phyloP scores from a whole-genome alignment of 2,113 vertebrate species.

The Nanorana parkeri region DNA sequence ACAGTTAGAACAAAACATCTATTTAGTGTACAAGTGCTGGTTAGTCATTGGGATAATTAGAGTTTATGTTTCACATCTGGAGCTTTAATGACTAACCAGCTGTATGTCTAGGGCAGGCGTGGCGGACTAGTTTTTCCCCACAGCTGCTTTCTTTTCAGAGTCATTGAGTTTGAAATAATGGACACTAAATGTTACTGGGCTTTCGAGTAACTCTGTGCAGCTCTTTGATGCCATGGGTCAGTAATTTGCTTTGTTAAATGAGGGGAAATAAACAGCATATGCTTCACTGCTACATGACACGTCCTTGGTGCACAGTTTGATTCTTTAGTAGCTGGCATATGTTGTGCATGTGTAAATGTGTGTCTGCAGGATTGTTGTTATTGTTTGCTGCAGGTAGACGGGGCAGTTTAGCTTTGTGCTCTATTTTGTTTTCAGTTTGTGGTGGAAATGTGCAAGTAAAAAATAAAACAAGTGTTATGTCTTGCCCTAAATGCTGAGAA shows the following conservation, averaged over 20 bases:
- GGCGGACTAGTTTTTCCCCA: constrained; percentile 19
- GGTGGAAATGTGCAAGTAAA: neutral
- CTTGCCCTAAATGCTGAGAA: neutral
- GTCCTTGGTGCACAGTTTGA: constrained; percentile 16
- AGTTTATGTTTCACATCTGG: constrained; percentile 55
- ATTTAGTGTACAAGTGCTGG: constrained; percentile 39
- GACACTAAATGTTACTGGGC: constrained; percentile 47
- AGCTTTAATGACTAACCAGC: constrained; percentile 51
- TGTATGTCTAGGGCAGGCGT: constrained; percentile 44
- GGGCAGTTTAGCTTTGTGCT: neutral
- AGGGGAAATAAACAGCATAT: constrained; percentile 31
- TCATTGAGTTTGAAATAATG: constrained; percentile 47
- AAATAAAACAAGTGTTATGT: constrained; percentile 8
- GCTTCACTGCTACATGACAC: constrained; percentile 1
- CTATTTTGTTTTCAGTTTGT: neutral
- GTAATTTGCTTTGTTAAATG: constrained; percentile 47
- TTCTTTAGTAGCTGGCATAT: constrained; percentile 17
- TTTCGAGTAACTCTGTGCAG: constrained; percentile 40
- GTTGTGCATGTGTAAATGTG: constrained; percentile 1
- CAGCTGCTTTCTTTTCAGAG: constrained; percentile 50
- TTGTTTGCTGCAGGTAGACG: neutral
- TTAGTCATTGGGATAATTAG: constrained; percentile 44
- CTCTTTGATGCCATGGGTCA: constrained; percentile 32
- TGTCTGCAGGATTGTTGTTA: neutral
- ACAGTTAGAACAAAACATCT: constrained; percentile 20